A percentile compares a stretch with the other conserved stretches of the same genome.
These are phyloP conservation scores for Vanessa atalanta DNA, from an alignment of 1,140 invertebrate species.

Conservation along the genomic window DNA sequence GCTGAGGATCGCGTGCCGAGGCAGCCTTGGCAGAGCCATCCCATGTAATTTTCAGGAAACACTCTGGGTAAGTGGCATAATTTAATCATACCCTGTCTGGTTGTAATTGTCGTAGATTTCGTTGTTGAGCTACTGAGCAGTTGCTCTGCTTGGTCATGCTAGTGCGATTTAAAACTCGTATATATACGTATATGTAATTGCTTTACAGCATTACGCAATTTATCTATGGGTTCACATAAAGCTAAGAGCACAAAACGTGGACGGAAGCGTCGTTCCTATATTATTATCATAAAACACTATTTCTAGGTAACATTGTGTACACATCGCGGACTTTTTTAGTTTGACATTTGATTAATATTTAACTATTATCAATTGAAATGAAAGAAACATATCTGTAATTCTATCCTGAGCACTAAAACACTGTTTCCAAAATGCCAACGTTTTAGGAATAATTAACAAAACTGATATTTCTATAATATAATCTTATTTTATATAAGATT, in stretches of 20 bases:
- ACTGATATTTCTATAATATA: not conserved
- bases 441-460: too few species aligned
- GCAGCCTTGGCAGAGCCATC: slow-evolving; percentile 77
- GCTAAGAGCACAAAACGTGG: not conserved
- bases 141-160: slow-evolving; percentile 42
- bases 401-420: too few species aligned
- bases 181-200: slow-evolving; percentile 49
- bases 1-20: slow-evolving; percentile 70
- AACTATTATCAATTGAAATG: too few species aligned
- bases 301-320: not conserved
- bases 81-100: slow-evolving; percentile 77
- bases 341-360: too few species aligned
- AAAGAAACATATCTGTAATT: too few species aligned
- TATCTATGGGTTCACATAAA: slow-evolving; percentile 5
- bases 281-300: slow-evolving; percentile 9
- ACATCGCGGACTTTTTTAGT: not conserved
- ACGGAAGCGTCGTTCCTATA: not conserved
- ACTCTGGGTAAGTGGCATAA: slow-evolving; percentile 76
- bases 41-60: slow-evolving; percentile 80
- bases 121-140: slow-evolving; percentile 69
- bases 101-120: slow-evolving; percentile 77
- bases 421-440: too few species aligned
- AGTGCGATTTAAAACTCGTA: slow-evolving; percentile 42
- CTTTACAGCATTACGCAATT: slow-evolving; percentile 41
- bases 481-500: too few species aligned